Conservation (phyloP, 2,797 vertebrate species). For the Diceros bicornis region DNA sequence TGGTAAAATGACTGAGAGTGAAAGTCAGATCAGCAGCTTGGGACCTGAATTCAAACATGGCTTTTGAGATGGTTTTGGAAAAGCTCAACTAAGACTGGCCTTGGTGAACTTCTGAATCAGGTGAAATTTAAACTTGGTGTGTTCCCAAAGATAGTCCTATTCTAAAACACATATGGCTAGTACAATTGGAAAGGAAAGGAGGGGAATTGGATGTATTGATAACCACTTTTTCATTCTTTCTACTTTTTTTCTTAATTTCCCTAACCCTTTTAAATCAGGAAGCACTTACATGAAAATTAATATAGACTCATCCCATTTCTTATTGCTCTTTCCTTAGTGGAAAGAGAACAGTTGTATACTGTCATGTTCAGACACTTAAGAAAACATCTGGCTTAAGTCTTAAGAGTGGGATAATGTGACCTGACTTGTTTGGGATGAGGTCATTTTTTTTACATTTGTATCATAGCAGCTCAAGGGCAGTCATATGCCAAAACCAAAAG, state of each 20-base stretch:
- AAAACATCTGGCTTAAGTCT: constrained; percentile 4
- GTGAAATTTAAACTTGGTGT: constrained; percentile 8
- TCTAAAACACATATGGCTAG: background rate
- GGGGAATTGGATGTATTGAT: background rate
- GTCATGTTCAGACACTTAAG: constrained; percentile 23
- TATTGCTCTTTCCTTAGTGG: background rate
- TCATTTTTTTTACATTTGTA: constrained; percentile 24
- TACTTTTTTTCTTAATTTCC: constrained; percentile 7
- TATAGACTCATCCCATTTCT: background rate
- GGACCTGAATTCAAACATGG: background rate
- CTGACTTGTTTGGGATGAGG: background rate
- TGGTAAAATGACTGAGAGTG: background rate
- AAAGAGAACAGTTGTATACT: background rate
- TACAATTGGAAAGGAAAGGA: background rate
- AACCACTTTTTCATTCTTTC: background rate
- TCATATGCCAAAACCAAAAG: background rate
- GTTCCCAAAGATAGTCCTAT: background rate
- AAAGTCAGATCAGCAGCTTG: background rate
- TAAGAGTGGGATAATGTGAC: background rate
- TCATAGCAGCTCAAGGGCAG: background rate
- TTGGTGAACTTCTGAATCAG: background rate
- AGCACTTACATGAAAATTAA: background rate
- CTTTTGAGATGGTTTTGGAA: constrained; percentile 12
- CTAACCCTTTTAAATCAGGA: background rate
- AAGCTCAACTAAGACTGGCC: background rate